Base-by-base conservation (phyloP, 1,140 invertebrate species). In the Globodera rostochiensis region DNA sequence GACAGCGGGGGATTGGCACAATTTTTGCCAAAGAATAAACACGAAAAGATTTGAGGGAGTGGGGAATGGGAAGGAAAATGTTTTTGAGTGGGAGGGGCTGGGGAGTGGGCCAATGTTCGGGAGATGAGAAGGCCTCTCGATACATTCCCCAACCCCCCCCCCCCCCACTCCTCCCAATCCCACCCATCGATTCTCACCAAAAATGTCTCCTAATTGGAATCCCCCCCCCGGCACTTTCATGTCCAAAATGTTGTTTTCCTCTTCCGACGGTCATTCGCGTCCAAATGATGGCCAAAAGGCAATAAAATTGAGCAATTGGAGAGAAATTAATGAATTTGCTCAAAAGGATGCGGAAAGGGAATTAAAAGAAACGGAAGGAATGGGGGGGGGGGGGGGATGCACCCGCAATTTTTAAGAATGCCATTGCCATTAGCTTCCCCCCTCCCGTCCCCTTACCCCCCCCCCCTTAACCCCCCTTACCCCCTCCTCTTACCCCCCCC, bases 311-410 rank as follows among this genome's bases (percentile, higher is more conserved):
- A 53, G 75, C 46, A 64, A 49, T 69, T 53, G 6, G 25, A 67
- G 71, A 76, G 73, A 53, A 77, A 77, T 19, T n/a, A 64, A 77
- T 77, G 60, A 77, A 77, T 77, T 53, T 64, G 57, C 57, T 60
- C 57, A 60, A 60, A 60, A 60, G 9, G 15, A 36, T 36, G 25
- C 0, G 71, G 8, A 74, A 77, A 77, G 74, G n/a, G 71, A 53
- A 64, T 77, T 21, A 77, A 76, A 60, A 77, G 47, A 76, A 69
- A 77, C 15, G 57, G 57, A 60, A 60, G 13, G 57, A 60, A 60
- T 19, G 57, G 71, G 36, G n/a, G 71, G 57, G 71, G 36, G 45
- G 45, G 36, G 57, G 19, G 13, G n/a, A n/a, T n/a, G n/a, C n/a
- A n/a, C n/a, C n/a, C n/a, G n/a, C n/a, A n/a, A n/a, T n/a, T n/a